phyloP scores from a whole-genome alignment of 2,113 vertebrate genomes.

The Anthoscopus minutus region DNA sequence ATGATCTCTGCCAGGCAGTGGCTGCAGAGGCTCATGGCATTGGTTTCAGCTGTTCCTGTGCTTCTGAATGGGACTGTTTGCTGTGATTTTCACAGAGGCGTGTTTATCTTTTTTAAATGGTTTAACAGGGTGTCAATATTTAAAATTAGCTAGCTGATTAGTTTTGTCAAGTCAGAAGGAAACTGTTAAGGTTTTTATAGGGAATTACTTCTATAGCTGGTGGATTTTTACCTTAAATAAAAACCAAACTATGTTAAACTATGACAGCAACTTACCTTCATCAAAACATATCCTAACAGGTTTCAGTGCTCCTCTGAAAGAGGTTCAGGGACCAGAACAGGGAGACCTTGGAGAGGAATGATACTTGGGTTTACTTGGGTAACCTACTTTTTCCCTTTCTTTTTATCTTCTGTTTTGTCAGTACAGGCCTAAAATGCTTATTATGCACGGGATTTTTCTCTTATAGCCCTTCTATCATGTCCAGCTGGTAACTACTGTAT shows the following conservation, averaged over 20 bases:
- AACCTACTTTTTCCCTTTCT: neutral
- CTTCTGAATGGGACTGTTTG: neutral
- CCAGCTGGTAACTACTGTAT: neutral
- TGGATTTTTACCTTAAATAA: neutral
- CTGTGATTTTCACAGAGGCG: rapidly evolving
- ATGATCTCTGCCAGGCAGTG: neutral
- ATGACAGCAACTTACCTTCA: slow-evolving; percentile 60
- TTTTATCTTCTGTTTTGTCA: neutral
- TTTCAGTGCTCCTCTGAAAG: slow-evolving; percentile 66
- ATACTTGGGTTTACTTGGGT: slow-evolving; percentile 56
- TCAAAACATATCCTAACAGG: slow-evolving; percentile 69
- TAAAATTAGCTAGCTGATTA: neutral
- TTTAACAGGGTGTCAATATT: neutral
- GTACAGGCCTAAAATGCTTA: neutral
- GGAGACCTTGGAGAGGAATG: slow-evolving; percentile 54
- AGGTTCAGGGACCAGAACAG: slow-evolving; percentile 48
- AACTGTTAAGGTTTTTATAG: neutral
- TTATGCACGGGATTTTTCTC: neutral
- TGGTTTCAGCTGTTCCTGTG: neutral
- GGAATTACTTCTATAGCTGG: neutral
- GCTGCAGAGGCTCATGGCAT: rapidly evolving
- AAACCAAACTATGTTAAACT: neutral
- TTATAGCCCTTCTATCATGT: neutral
- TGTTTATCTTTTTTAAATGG: neutral
- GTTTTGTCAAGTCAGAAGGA: neutral